Evolutionary conservation across 2,888 invertebrate species (phyloP), one percentile per base, ranked within the genome.

Genomic region (Nymphalis urticae): DNA sequence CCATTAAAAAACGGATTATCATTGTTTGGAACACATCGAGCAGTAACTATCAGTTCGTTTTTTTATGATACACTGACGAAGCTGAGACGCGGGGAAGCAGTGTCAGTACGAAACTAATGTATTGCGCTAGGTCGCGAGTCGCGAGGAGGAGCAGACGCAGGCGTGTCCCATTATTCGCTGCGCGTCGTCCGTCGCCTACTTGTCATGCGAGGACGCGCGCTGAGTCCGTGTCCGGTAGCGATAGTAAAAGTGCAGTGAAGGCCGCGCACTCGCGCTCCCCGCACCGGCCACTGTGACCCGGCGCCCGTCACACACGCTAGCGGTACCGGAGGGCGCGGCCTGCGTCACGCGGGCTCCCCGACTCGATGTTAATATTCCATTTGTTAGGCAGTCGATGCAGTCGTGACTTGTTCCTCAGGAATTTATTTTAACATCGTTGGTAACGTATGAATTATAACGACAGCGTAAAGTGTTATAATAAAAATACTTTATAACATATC

Each of bases 211-310:
- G 50, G 50, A 48, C 17, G 58, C 64, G 21, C 16, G 58, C 27
- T 32, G 6, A 32, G 19, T 56, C 21, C 56, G 58, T 21, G 24
- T 32, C 42, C 47, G 53, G 54, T 16, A 21, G 32, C 59, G 63
- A 68, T 63, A 68, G 68, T 68, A 47, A 63, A 42, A 62, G 67
- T 68, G 68, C 50, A 32, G 17, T 61, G 67, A 68, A 66, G 67
- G 67, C 51, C 63, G 62, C 4, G 27, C 27, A 27, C 27, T 2
- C 21, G 21, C 50, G 10, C 42, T 10, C 42, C 42, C 36, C 8
- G 42, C 13, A 13, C 42, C 0, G 42, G 13, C 0, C 42, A 42
- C 42, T 42, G 13, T 4, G 42, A 2, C 3, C 42, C 42, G 10
- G 42, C 10, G 4, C 2, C 9, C 42, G 42, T 42, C 10, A 42